Evolutionary conservation across 1,140 invertebrate genomes (phyloP).

Genomic region (Doryteuthis pealeii): DNA sequence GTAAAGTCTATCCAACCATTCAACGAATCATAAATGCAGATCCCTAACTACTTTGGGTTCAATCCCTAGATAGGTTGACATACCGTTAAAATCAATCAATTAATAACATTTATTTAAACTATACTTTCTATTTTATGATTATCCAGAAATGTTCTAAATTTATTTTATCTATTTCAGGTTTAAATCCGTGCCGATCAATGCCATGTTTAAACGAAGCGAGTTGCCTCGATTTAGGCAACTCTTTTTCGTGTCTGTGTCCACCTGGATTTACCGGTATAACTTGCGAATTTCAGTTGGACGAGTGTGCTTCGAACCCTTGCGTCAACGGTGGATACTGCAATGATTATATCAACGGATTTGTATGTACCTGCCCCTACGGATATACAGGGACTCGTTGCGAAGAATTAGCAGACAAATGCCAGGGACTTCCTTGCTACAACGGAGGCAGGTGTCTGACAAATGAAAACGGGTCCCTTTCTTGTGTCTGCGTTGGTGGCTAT

Average conservation of each 20-base stretch:
- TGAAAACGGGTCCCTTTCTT: conserved; percentile 56
- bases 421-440: conserved; percentile 26
- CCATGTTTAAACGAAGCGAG: conserved; percentile 35
- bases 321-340: conserved; percentile 84
- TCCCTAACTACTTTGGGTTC: neutral
- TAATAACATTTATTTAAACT: neutral
- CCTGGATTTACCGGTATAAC: conserved; percentile 64
- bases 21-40: neutral
- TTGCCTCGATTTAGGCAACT: conserved; percentile 45
- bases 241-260: conserved; percentile 81
- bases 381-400: conserved; percentile 32
- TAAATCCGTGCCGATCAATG: neutral
- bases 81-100: too few species aligned
- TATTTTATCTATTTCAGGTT: neutral
- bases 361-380: conserved; percentile 48
- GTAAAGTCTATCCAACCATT: too few species aligned
- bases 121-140: neutral
- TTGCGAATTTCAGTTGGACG: conserved; percentile 35
- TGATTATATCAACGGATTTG: conserved; percentile 38
- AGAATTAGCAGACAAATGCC: conserved; percentile 13
- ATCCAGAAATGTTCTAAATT: neutral
- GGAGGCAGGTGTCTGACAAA: conserved; percentile 23
- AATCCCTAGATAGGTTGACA: neutral
- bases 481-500: conserved; percentile 62
- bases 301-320: conserved; percentile 75